Evolutionary conservation across 2,113 vertebrate species (phyloP), one percentile per base, ranked within the genome.

Genomic region (Pogonocichla stellata): DNA sequence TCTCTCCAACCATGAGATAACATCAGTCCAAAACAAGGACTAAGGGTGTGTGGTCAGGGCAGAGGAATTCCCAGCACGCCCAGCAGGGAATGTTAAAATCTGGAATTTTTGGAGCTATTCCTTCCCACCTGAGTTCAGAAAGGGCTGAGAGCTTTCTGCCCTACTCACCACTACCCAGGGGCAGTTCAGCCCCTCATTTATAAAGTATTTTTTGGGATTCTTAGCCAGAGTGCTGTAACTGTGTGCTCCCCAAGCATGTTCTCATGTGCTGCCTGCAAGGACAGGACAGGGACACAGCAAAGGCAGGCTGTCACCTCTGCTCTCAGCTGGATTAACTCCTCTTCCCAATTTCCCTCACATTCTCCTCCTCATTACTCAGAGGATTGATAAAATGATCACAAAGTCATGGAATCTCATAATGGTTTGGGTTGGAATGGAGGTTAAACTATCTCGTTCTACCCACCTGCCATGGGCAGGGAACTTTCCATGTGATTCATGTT

Each of bases 361-460:
- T 60, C 31, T 42, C 9, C n/a, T 83, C 75, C 24, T 82, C 53
- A 33, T 38, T 67, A 12, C 31, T 88, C 56, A 56, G 66, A 79
- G 6, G 8, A 48, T 0, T 31, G 34, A 48, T n/a, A 73, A 86
- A 78, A 69, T 48, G 2, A 54, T 10, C 40, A 42, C 14, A 40
- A 45, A 69, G 9, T 14, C 62, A 75, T 5, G 40, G 29, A 90
- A 54, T 34, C 25, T 45, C 47, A 40, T 12, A 3, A 15, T 26
- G 29, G 14, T 54, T 69, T 54, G 54, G 29, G 12, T 16, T 42
- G 70, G 54, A 69, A 75, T 34, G 34, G 62, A 82, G 40, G 31
- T 56, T 23, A 48, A 4, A 6, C 4, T 4, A 12, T 10, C 24
- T 53, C 0, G 0, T 66, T 29, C 70, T 25, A 67, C 20, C 34